Conservation (phyloP, 1,140 invertebrate genomes). For the Lordiphosa stackelbergi region DNA sequence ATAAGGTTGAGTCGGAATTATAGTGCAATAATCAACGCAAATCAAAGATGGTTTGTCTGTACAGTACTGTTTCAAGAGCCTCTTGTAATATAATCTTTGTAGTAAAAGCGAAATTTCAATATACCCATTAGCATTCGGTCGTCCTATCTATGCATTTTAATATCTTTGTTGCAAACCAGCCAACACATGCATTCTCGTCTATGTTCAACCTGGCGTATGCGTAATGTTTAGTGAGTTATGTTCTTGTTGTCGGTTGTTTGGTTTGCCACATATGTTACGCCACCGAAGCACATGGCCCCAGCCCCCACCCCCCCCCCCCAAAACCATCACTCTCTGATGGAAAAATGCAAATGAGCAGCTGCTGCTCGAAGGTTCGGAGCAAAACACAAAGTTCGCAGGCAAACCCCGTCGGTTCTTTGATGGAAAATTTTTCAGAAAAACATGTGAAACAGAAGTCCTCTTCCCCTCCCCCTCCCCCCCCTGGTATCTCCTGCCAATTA, state of each 20-base stretch:
- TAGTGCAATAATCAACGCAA: too few relatives aligned
- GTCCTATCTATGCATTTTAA: too few relatives aligned
- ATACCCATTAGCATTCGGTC: too few relatives aligned
- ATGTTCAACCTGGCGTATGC: conserved; percentile 22
- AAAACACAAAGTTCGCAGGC: conserved; percentile 1
- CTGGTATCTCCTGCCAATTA: background rate
- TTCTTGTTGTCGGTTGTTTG: conserved; percentile 20
- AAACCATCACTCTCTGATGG: conserved; percentile 5
- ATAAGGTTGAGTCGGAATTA: too few relatives aligned
- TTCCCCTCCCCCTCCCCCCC: background rate
- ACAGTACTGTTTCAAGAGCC: too few relatives aligned
- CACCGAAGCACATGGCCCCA: conserved; percentile 17
- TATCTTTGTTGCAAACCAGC: conserved; percentile 1
- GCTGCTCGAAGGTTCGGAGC: conserved; percentile 13
- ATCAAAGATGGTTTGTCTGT: too few relatives aligned
- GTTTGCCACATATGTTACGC: conserved; percentile 32
- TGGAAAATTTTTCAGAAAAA: conserved; percentile 1
- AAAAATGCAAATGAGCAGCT: conserved; percentile 60
- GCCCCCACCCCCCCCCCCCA: background rate
- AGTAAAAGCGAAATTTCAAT: too few relatives aligned
- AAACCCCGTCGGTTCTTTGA: background rate
- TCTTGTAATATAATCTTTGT: too few relatives aligned
- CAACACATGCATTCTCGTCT: background rate
- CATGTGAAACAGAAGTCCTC: too few relatives aligned
- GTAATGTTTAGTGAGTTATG: conserved; percentile 32